Evolutionary conservation across 2,113 vertebrate species (phyloP).

Genomic region (Terrapene triunguis): DNA sequence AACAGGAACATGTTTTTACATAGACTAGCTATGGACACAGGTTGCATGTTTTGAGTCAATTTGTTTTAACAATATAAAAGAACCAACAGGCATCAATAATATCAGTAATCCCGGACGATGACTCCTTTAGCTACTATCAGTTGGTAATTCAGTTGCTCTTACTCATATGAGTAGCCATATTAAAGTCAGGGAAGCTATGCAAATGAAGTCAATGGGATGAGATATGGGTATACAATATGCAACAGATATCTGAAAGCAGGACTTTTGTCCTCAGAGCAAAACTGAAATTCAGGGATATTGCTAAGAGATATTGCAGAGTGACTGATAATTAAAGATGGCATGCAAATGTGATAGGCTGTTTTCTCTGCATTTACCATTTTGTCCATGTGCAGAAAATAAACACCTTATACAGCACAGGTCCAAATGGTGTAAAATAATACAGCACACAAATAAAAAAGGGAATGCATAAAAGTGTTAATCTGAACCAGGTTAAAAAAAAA

Average conservation of each 20-base stretch:
- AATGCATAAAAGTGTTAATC: neutral
- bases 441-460: neutral
- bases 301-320: conserved; percentile 51
- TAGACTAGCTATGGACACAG: conserved; percentile 48
- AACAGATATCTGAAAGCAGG: conserved; percentile 69
- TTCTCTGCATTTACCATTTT: conserved; percentile 43
- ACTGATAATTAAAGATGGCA: conserved; percentile 68
- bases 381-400: conserved; percentile 59
- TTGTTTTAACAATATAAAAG: conserved; percentile 66
- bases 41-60: conserved; percentile 63
- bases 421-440: conserved; percentile 40
- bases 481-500: neutral
- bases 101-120: conserved; percentile 39
- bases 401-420: conserved; percentile 48
- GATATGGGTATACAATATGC: conserved; percentile 36
- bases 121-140: neutral
- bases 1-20: neutral
- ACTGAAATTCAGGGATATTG: conserved; percentile 57
- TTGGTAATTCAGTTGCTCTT: conserved; percentile 70
- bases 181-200: conserved; percentile 69
- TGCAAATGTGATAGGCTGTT: conserved; percentile 55
- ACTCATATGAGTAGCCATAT: conserved; percentile 71
- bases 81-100: conserved; percentile 65
- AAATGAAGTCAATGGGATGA: conserved; percentile 68
- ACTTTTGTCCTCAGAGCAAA: conserved; percentile 64